These are phyloP conservation scores for Eretmochelys imbricata DNA, from an alignment of 2,113 vertebrate species.

Conservation along the genomic window DNA sequence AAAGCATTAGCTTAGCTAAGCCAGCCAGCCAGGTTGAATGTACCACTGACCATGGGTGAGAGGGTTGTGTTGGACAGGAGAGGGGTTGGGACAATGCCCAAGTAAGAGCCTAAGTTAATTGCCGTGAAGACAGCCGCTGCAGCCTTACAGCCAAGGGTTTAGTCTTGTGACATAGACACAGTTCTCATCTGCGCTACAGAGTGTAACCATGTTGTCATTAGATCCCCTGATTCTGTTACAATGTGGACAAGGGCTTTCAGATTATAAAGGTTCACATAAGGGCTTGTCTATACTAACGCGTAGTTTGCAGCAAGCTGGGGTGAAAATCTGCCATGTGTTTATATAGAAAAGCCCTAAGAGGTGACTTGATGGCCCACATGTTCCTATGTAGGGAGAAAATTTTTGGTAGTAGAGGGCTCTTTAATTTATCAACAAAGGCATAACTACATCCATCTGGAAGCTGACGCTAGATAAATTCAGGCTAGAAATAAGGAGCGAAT, in stretches of 20 bases:
- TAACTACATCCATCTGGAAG: conserved; percentile 10
- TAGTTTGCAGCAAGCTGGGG: not conserved
- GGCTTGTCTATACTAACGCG: too few relatives aligned
- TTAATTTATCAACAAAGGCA: not conserved
- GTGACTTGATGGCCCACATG: not conserved
- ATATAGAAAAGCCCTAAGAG: not conserved
- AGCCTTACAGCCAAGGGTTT: conserved; percentile 33
- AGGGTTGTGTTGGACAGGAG: not conserved
- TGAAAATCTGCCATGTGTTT: not conserved
- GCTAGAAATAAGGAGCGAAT: not conserved
- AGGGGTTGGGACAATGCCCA: not conserved
- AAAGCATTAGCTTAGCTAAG: too few relatives aligned
- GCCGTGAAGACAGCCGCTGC: not conserved
- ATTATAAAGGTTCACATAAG: not conserved
- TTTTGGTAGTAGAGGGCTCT: not conserved
- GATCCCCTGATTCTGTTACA: not conserved
- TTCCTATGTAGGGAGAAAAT: accelerated
- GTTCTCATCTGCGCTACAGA: not conserved
- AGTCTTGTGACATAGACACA: conserved; percentile 12
- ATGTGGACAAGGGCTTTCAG: not conserved
- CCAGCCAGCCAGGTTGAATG: too few relatives aligned
- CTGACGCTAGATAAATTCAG: not conserved
- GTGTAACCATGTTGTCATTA: accelerated
- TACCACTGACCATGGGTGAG: too few relatives aligned
- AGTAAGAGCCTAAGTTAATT: not conserved